These are phyloP conservation scores for Smutsia temminckii DNA, from an alignment of 2,797 vertebrate species.

Conservation along the genomic window DNA sequence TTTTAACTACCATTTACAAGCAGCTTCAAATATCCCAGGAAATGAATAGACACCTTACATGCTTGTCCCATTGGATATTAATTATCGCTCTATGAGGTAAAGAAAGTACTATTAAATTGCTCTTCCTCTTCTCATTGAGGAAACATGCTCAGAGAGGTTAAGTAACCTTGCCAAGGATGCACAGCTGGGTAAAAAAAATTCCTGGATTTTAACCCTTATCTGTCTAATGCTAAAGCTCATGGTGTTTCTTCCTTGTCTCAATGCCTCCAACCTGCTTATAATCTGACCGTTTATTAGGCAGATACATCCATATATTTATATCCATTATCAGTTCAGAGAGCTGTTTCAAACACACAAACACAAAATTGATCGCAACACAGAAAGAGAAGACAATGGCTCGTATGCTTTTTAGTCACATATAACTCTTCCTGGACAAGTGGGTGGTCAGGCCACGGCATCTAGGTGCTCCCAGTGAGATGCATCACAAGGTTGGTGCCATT, in stretches of 20 bases:
- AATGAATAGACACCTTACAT: background rate
- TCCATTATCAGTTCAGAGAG: background rate
- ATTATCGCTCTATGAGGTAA: background rate
- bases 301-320: background rate
- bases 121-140: background rate
- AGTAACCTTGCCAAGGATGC: background rate
- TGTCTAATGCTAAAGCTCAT: background rate
- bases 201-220: background rate
- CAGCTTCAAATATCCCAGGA: background rate
- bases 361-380: background rate
- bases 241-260: background rate
- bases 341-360: background rate
- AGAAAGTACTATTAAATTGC: too few relatives aligned
- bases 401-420: background rate
- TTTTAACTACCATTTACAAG: background rate
- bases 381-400: background rate
- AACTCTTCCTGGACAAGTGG: background rate
- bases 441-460: background rate
- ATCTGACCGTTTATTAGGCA: background rate
- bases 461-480: background rate
- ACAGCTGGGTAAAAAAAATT: background rate
- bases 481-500: background rate
- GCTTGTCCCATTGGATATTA: background rate
- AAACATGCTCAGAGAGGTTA: background rate
- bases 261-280: background rate